A percentile compares a stretch with the other conserved stretches of the same genome.
Evolutionary conservation across 2,113 vertebrate species (phyloP).

Genomic region (Arothron firmamentum): DNA sequence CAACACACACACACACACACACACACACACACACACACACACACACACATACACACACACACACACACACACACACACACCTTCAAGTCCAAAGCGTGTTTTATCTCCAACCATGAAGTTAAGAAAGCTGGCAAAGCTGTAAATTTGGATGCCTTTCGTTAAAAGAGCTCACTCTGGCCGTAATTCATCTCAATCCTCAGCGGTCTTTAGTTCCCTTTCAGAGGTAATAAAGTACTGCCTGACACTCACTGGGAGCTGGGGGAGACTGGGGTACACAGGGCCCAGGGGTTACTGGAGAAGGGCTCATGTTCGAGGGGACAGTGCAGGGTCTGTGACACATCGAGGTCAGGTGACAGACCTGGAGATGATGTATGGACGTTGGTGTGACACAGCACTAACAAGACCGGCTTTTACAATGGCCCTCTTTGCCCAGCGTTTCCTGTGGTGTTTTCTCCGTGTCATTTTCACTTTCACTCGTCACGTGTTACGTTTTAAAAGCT

Average conservation of each 20-base stretch:
- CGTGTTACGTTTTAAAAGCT: conserved; percentile 20
- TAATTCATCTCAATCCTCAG: conserved; percentile 74
- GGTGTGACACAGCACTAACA: conserved; percentile 67
- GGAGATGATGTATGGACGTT: conserved; percentile 65
- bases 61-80: conserved; percentile 11
- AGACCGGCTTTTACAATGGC: conserved; percentile 63
- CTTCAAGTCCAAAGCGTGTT: conserved; percentile 57
- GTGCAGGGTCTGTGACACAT: conserved; percentile 56
- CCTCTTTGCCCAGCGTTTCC: conserved; percentile 43
- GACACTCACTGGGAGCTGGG: conserved; percentile 49
- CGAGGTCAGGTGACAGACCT: conserved; percentile 67
- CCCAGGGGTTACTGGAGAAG: conserved; percentile 59
- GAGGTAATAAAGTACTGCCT: conserved; percentile 68
- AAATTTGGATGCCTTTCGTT: conserved; percentile 73
- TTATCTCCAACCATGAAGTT: conserved; percentile 68
- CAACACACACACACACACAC: neutral
- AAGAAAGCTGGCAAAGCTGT: conserved; percentile 70
- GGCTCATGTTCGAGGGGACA: conserved; percentile 60
- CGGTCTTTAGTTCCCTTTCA: conserved; percentile 68
- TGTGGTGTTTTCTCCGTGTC: neutral
- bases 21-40: too few relatives aligned
- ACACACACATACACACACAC: conserved; percentile 26
- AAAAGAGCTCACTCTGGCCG: conserved; percentile 61
- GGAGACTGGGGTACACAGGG: conserved; percentile 28
- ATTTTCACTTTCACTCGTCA: conserved; percentile 20